Base-by-base conservation (phyloP, 2,888 invertebrate genomes). In the Heliconius erato region DNA sequence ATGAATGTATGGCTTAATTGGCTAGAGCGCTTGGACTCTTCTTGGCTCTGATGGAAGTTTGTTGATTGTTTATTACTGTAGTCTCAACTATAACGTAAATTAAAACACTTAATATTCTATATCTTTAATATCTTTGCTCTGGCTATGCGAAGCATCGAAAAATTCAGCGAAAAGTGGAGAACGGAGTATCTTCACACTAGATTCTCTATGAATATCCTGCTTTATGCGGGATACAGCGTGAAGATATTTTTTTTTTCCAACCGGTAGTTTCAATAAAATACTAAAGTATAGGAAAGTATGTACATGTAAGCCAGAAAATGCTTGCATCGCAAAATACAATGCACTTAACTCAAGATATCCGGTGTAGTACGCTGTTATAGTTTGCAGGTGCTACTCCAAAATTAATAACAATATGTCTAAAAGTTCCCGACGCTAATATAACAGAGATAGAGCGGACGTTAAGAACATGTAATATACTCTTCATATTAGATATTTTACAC, bases 341-440 rank as follows among this genome's bases (percentile, higher is more conserved):
- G n/a, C 23, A 59, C 59, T 76, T 63, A 76, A 59, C 59, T 76
- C n/a, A 63, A 76, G 76, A 59, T 59, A 26, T 76, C 35, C 63
- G 7, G 63, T n/a, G 74, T 32, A 35, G 35, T 59, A 63, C n/a
- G 40, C n/a, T 23, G 28, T 28, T 79, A n/a, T 63, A 35, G 69
- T 49, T 59, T 80, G 76, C 80, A 80, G 80, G 80, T 80, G 80
- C 59, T 76, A 26, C 35, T 63, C 1, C 63, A 63, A 76, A 40
- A 76, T 76, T 76, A 59, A 76, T 59, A 76, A 76, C 74, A 76
- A 76, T 59, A 76, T 19, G 35, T 76, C 35, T 76, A 63, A 76
- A 63, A 76, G 35, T 63, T 76, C 9, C 63, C 16, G n/a, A 63
- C 16, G 63, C 63, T 63, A 76, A 63, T 35, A 59, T 35, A 35